phyloP scores from a whole-genome alignment of 1,140 invertebrate species.

The Panagrolaimus sp. region DNA sequence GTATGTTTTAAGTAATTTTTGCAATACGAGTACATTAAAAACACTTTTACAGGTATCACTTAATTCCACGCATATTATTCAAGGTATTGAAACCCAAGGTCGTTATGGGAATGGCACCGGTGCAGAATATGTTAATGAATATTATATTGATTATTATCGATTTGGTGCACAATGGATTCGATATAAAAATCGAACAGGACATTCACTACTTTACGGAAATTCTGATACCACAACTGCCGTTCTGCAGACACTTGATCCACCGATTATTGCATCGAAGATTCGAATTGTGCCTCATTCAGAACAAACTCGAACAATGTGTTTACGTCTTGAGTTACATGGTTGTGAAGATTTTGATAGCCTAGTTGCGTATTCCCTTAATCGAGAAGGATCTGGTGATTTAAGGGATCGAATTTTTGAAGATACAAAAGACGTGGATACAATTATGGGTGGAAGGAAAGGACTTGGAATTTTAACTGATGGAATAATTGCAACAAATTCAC shows the following conservation, averaged over 20 bases:
- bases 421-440: slow-evolving; percentile 21
- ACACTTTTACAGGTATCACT: too few relatives aligned
- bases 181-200: slow-evolving; percentile 66
- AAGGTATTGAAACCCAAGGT: slow-evolving; percentile 75
- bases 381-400: slow-evolving; percentile 25
- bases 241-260: slow-evolving; percentile 70
- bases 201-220: neutral
- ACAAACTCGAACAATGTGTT: slow-evolving; percentile 74
- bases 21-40: too few relatives aligned
- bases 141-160: slow-evolving; percentile 83
- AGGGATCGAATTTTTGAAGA: slow-evolving; percentile 41
- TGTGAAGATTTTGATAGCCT: slow-evolving; percentile 58
- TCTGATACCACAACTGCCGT: slow-evolving; percentile 72
- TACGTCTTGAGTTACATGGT: slow-evolving; percentile 70
- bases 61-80: slow-evolving; percentile 63
- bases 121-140: slow-evolving; percentile 80
- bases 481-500: slow-evolving; percentile 18
- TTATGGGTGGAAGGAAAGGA: slow-evolving; percentile 16
- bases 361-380: slow-evolving; percentile 30
- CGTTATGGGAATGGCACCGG: slow-evolving; percentile 86
- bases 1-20: slow-evolving; percentile 59
- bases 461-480: slow-evolving; percentile 28
- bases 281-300: slow-evolving; percentile 76
- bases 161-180: slow-evolving; percentile 72
- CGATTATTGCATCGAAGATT: slow-evolving; percentile 71